phyloP scores from a whole-genome alignment of 2,797 vertebrate genomes.

The Scarus forsteni region DNA sequence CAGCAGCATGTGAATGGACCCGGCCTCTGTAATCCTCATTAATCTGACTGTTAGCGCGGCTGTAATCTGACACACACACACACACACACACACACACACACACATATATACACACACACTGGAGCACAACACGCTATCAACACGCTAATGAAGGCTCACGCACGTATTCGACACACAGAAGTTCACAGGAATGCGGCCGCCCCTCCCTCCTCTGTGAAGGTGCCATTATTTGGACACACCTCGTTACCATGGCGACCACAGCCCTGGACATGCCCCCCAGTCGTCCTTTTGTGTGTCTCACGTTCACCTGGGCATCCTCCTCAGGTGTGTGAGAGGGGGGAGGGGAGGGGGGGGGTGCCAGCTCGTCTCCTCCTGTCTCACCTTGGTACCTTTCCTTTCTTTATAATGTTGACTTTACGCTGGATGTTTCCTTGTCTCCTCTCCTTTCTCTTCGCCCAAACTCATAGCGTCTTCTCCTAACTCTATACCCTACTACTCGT shows the following conservation, averaged over 20 bases:
- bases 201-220: constrained; percentile 91
- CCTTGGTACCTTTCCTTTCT: no score
- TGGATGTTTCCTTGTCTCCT: neutral
- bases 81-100: constrained; percentile 33
- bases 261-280: constrained; percentile 60
- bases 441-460: neutral
- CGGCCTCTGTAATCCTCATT: constrained; percentile 62
- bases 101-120: constrained; percentile 55
- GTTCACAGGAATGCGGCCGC: constrained; percentile 59
- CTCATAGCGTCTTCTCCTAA: neutral
- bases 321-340: no score
- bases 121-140: constrained; percentile 77
- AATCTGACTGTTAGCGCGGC: constrained; percentile 73
- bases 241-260: constrained; percentile 88
- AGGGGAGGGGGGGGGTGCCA: no score
- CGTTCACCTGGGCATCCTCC: neutral
- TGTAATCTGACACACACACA: constrained; percentile 62
- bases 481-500: neutral
- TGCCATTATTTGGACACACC: constrained; percentile 95
- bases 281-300: constrained; percentile 72
- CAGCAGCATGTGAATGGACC: constrained; percentile 56
- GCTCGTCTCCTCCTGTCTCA: no score
- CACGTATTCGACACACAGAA: constrained; percentile 44
- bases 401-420: no score
- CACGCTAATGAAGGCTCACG: constrained; percentile 41